A percentile compares a stretch with the other conserved stretches of the same genome.
phyloP scores from a whole-genome alignment of 2,888 invertebrate genomes.

The Catocala sponsa region DNA sequence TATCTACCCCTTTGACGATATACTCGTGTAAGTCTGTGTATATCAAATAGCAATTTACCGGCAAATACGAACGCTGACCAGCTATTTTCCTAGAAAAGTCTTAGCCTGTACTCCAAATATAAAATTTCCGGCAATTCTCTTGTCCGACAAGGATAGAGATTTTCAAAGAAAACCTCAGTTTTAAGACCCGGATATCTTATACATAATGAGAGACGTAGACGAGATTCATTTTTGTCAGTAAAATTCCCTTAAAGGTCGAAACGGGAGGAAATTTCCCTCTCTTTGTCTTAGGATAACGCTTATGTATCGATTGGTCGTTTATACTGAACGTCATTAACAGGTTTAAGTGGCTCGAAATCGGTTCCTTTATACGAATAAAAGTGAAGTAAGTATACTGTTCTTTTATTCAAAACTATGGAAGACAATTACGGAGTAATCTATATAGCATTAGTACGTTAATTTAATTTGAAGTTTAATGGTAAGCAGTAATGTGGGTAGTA shows the following conservation, averaged over 20 bases:
- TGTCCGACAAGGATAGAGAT: constrained; percentile 6
- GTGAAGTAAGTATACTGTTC: neutral
- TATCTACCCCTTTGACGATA: no score
- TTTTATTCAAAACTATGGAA: no score
- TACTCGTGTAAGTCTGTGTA: no score
- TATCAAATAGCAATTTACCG: no score
- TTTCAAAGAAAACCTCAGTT: constrained; percentile 8
- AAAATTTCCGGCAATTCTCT: neutral
- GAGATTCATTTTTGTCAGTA: constrained; percentile 35
- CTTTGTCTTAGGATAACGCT: constrained; percentile 22
- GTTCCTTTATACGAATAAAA: neutral
- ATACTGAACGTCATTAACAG: constrained; percentile 27
- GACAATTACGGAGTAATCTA: no score
- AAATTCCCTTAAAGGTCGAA: constrained; percentile 19
- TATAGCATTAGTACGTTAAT: no score
- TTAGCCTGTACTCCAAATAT: neutral
- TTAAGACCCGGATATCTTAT: constrained; percentile 20
- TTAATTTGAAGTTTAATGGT: no score
- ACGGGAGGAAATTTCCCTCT: constrained; percentile 5
- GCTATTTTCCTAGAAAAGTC: neutral
- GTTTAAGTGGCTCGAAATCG: constrained; percentile 13
- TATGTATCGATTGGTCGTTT: constrained; percentile 19
- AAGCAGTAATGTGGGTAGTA: no score
- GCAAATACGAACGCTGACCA: no score
- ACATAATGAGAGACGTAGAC: constrained; percentile 31